phyloP scores from a whole-genome alignment of 1,140 invertebrate species.

The Atopsyche davidsoni region DNA sequence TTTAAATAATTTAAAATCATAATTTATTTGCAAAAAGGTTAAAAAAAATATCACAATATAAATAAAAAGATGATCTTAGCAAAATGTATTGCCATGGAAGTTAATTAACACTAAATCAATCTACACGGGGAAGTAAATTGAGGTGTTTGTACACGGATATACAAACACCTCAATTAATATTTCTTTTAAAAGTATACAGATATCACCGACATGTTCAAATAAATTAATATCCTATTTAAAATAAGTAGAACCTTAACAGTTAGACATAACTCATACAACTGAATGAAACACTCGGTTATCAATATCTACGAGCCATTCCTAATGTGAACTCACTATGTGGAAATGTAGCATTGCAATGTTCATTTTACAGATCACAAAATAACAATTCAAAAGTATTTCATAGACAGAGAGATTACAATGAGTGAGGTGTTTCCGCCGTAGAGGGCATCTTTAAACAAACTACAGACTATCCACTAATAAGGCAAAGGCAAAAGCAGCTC shows the following conservation, averaged over 20 bases:
- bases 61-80: not conserved
- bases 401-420: not conserved
- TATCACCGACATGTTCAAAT: not conserved
- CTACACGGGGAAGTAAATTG: not conserved
- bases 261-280: too few species aligned
- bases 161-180: not conserved
- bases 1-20: not conserved
- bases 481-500: not conserved
- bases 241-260: not conserved
- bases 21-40: not conserved
- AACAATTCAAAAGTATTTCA: not conserved
- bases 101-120: not conserved
- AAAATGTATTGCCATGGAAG: not conserved
- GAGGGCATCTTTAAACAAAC: not conserved
- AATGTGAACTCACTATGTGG: too few species aligned
- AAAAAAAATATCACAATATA: not conserved
- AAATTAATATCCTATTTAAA: not conserved
- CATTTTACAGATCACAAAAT: not conserved
- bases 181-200: not conserved
- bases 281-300: too few species aligned
- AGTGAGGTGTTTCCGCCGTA: not conserved
- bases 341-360: too few species aligned
- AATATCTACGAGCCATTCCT: too few species aligned
- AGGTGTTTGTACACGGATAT: not conserved
- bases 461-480: not conserved